Percentiles rank a stretch among this genome's conserved stretches.
phyloP scores from a whole-genome alignment of 2,797 vertebrate genomes.

The Serranus cabrilla region DNA sequence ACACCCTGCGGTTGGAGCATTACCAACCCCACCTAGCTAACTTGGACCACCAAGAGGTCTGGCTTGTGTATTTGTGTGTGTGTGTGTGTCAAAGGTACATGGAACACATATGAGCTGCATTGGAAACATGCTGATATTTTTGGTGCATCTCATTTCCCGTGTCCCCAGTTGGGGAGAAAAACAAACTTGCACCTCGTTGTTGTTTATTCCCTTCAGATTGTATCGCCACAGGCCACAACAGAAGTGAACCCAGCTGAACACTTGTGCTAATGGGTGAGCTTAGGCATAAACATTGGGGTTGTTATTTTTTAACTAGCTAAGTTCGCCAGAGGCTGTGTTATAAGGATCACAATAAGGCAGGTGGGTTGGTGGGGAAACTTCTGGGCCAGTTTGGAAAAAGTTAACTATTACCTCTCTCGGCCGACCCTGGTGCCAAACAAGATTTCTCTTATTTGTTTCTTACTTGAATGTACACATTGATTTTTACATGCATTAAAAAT shows the following conservation, averaged over 20 bases:
- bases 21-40: conserved; percentile 64
- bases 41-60: conserved; percentile 63
- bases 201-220: conserved; percentile 66
- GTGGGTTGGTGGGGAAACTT: conserved; percentile 37
- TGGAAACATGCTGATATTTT: conserved; percentile 51
- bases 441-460: neutral
- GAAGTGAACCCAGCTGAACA: conserved; percentile 59
- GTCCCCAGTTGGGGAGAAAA: conserved; percentile 40
- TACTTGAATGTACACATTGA: neutral
- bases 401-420: conserved; percentile 46
- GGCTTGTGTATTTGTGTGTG: conserved; percentile 16
- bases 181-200: conserved; percentile 52
- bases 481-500: neutral
- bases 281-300: conserved; percentile 74
- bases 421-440: conserved; percentile 8
- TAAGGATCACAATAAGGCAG: conserved; percentile 50
- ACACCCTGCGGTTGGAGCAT: conserved; percentile 66
- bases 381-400: conserved; percentile 34
- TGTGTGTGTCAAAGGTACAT: conserved; percentile 37
- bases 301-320: conserved; percentile 76
- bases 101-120: conserved; percentile 36
- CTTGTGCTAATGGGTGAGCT: conserved; percentile 72
- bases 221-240: conserved; percentile 60
- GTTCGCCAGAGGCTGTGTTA: conserved; percentile 57
- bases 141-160: conserved; percentile 48